Evolutionary conservation across 2,888 invertebrate genomes (phyloP).

Genomic region (Agrilus mali): DNA sequence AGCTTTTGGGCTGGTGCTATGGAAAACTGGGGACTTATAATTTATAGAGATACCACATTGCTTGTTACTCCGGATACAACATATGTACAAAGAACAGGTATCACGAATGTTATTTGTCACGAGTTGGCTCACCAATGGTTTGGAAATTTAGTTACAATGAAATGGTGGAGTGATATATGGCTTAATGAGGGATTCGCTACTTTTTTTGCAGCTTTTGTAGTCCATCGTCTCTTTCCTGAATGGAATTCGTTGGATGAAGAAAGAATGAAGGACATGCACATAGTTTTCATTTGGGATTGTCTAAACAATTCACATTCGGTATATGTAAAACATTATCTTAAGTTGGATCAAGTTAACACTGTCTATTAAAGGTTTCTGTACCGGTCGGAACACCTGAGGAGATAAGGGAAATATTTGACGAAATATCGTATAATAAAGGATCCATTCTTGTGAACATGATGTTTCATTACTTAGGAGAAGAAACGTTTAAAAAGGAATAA

Average conservation of each 20-base stretch:
- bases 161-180: slow-evolving; percentile 75
- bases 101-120: slow-evolving; percentile 44
- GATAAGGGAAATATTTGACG: slow-evolving; percentile 73
- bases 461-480: slow-evolving; percentile 69
- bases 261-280: slow-evolving; percentile 41
- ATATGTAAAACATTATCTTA: slow-evolving; percentile 18
- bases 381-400: slow-evolving; percentile 63
- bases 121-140: slow-evolving; percentile 60
- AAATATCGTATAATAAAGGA: slow-evolving; percentile 77
- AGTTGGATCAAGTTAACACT: no score
- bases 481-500: slow-evolving; percentile 55
- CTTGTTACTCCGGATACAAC: slow-evolving; percentile 46
- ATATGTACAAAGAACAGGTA: slow-evolving; percentile 46
- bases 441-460: slow-evolving; percentile 85
- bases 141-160: slow-evolving; percentile 71
- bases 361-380: slow-evolving; percentile 43
- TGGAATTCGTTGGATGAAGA: slow-evolving; percentile 50
- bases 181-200: slow-evolving; percentile 69
- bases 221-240: slow-evolving; percentile 47
- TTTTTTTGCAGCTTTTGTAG: slow-evolving; percentile 43
- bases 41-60: slow-evolving; percentile 62
- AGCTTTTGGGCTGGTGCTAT: slow-evolving; percentile 65
- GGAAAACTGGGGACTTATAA: slow-evolving; percentile 73
- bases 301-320: slow-evolving; percentile 70
- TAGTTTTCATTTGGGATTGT: slow-evolving; percentile 56